Percentiles rank a stretch among this genome's conserved stretches.
Evolutionary conservation across 2,797 vertebrate species (phyloP).

Genomic region (Phaenicophaeus curvirostris): DNA sequence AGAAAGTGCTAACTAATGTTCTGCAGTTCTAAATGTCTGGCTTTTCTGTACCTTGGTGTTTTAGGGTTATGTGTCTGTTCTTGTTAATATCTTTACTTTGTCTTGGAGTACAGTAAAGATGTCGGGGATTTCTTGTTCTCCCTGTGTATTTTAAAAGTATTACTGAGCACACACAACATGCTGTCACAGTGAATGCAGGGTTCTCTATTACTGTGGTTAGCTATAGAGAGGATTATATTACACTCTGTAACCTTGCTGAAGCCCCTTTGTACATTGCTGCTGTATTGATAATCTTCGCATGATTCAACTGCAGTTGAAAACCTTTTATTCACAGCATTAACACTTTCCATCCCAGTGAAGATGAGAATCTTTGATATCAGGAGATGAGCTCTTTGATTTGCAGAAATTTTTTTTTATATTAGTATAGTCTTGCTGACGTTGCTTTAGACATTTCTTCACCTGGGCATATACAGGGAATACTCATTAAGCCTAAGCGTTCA

Average conservation of each 20-base stretch:
- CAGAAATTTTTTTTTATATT: not conserved
- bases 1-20: not conserved
- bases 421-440: not conserved
- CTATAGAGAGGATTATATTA: constrained; percentile 64
- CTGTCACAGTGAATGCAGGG: constrained; percentile 17
- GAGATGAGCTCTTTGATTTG: not conserved
- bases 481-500: constrained; percentile 40
- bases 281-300: constrained; percentile 64
- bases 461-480: not conserved
- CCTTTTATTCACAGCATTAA: constrained; percentile 62
- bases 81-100: constrained; percentile 48
- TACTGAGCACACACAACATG: constrained; percentile 13
- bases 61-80: not conserved
- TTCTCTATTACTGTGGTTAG: constrained; percentile 66
- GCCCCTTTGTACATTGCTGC: constrained; percentile 31
- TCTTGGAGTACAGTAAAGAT: constrained; percentile 31
- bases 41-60: not conserved
- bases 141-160: constrained; percentile 27
- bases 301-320: constrained; percentile 40
- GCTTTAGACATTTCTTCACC: not conserved
- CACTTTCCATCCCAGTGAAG: constrained; percentile 26
- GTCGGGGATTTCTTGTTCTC: constrained; percentile 40
- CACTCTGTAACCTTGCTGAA: constrained; percentile 63
- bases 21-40: not conserved
- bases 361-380: not conserved